phyloP scores from a whole-genome alignment of 2,797 vertebrate species.

The Gobio occitaniae region DNA sequence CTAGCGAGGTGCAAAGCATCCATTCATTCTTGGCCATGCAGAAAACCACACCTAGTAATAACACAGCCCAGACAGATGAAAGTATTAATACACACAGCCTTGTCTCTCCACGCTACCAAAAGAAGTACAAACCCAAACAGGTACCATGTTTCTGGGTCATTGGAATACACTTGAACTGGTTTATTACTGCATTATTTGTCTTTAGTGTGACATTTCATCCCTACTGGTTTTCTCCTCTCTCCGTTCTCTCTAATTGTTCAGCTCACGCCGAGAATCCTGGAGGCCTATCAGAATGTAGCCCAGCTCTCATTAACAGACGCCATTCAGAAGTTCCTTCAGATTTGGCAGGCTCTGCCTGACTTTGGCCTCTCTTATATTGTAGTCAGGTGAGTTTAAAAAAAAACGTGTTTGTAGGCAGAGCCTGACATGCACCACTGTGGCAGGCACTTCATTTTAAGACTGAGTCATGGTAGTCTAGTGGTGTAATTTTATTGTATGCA shows the following conservation, averaged over 20 bases:
- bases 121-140: slow-evolving; percentile 84
- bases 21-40: slow-evolving; percentile 81
- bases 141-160: slow-evolving; percentile 55
- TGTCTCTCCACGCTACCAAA: slow-evolving; percentile 79
- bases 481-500: background rate
- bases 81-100: slow-evolving; percentile 79
- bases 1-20: slow-evolving; percentile 79
- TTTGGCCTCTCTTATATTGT: slow-evolving; percentile 81
- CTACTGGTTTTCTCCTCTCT: background rate
- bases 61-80: slow-evolving; percentile 60
- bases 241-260: slow-evolving; percentile 49
- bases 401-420: background rate
- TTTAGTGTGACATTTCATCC: background rate
- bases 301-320: slow-evolving; percentile 77
- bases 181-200: background rate
- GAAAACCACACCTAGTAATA: slow-evolving; percentile 65
- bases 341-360: slow-evolving; percentile 82
- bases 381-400: slow-evolving; percentile 71
- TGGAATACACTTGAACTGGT: background rate
- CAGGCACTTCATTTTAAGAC: background rate
- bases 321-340: slow-evolving; percentile 80
- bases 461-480: background rate
- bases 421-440: background rate
- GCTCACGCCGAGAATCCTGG: slow-evolving; percentile 81
- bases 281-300: slow-evolving; percentile 83